These are phyloP conservation scores for Lasioglossum albipes DNA, from an alignment of 1,140 invertebrate species.

Conservation along the genomic window DNA sequence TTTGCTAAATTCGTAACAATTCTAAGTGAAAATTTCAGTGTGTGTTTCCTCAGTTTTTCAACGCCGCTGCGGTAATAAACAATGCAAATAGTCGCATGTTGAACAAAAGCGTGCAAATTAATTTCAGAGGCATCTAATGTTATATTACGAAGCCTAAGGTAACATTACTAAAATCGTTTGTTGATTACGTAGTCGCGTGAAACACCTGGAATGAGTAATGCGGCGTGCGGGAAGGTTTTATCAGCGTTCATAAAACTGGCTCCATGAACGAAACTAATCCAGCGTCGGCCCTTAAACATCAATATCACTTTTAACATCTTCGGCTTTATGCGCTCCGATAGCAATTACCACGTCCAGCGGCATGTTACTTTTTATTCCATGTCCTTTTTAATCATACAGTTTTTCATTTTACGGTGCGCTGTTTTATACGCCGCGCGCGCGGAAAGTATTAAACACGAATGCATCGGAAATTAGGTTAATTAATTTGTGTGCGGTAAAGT, in stretches of 20 bases:
- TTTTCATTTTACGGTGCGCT: background rate
- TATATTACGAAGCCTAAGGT: no score
- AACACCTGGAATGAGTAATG: background rate
- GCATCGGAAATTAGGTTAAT: background rate
- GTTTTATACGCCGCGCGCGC: background rate
- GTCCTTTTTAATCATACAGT: background rate
- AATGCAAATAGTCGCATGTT: no score
- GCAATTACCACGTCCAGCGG: background rate
- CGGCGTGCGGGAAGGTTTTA: conserved; percentile 7
- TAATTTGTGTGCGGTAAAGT: background rate
- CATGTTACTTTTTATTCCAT: background rate
- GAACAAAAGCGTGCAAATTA: background rate
- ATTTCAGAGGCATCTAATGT: no score
- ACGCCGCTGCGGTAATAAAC: no score
- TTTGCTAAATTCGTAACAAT: no score
- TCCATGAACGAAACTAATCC: conserved; percentile 21
- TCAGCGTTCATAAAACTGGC: conserved; percentile 5
- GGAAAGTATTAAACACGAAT: background rate
- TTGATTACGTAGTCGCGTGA: background rate
- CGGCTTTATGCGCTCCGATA: conserved; percentile 18
- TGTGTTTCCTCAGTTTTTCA: no score
- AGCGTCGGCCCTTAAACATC: conserved; percentile 14
- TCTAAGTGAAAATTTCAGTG: no score
- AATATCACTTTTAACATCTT: conserved; percentile 25
- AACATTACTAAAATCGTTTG: no score